Evolutionary conservation across 2,797 vertebrate genomes (phyloP), one percentile per base, ranked within the genome.

Genomic region (Sciurus carolinensis): DNA sequence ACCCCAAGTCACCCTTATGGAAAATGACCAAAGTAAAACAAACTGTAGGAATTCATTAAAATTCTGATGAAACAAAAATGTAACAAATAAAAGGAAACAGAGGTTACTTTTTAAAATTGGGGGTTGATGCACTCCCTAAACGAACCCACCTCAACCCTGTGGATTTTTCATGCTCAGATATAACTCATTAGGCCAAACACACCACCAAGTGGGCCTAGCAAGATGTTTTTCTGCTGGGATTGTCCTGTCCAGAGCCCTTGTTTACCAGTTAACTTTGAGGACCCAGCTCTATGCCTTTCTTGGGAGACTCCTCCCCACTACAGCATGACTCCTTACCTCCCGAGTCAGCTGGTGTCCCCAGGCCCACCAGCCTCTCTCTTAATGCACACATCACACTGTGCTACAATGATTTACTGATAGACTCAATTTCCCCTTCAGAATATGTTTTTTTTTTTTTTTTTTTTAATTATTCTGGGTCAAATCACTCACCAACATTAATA

Each of bases 31-130:
- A 47, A 50, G 2, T 73, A 11, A 10, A 73, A 81, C 20, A 69
- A 90, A 89, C 64, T 26, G 14, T 14, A 50, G 12, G 52, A 22
- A 92, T 90, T 77, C 71, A 62, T 42, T 92, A 62, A 85, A 95
- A 72, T 91, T 73, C 62, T 81, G 54, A 83, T 5, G 71, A 83
- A 83, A 71, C 22, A 62, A 80, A 94, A 89, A 20, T 0, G 18
- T 69, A 52, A 85, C 39, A 87, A 79, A 77, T 50, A 47, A 47
- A 57, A 80, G 47, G 73, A 36, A 36, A 81, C 0, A 18, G 39
- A 42, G 64, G 20, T 62, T 57, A 39, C 33, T 77, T 72, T 87
- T 52, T 39, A 64, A 59, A 59, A 57, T 3, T 13, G 11, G 72
- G 20, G 47, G 28, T 28, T 77, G 62, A 28, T 47, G 33, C 3